A percentile compares a stretch with the other conserved stretches of the same genome.
These are phyloP conservation scores for Eunapius fragilis DNA, from an alignment of 37 sponge, comb jelly and placozoan species.

Conservation along the genomic window DNA sequence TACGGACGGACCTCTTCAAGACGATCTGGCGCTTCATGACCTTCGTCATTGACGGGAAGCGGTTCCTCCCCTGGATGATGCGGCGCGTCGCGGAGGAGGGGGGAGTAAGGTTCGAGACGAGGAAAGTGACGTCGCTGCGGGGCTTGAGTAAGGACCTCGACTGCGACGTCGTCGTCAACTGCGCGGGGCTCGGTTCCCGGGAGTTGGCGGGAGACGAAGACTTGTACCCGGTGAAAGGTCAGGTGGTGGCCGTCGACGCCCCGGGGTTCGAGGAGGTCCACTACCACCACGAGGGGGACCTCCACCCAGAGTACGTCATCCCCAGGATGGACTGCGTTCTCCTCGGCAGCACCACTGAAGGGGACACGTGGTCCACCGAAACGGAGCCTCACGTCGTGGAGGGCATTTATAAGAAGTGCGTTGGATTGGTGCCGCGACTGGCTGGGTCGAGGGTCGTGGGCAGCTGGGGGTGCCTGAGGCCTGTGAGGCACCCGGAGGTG, in stretches of 20 bases:
- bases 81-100: conserved; percentile 22
- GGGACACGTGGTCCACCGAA: conserved; percentile 23
- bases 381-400: conserved; percentile 11
- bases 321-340: conserved; percentile 50
- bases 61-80: conserved; percentile 63
- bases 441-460: conserved; percentile 41
- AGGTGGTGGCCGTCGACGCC: conserved; percentile 64
- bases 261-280: conserved; percentile 76
- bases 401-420: conserved; percentile 34
- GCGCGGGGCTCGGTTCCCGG: conserved; percentile 76
- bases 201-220: conserved; percentile 40
- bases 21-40: conserved; percentile 1
- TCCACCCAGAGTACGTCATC: conserved; percentile 19
- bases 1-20: conserved; percentile 3
- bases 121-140: conserved; percentile 29
- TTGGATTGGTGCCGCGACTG: conserved; percentile 52
- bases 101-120: conserved; percentile 28
- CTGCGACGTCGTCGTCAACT: conserved; percentile 80
- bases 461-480: conserved; percentile 65
- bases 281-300: neutral
- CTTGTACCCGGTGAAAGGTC: conserved; percentile 65
- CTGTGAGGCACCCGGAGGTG: conserved; percentile 39
- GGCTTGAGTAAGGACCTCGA: neutral
- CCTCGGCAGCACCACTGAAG: conserved; percentile 54
- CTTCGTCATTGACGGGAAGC: conserved; percentile 30